Base-by-base conservation (phyloP, 2,888 invertebrate species). In the Malthinus flaveolus region DNA sequence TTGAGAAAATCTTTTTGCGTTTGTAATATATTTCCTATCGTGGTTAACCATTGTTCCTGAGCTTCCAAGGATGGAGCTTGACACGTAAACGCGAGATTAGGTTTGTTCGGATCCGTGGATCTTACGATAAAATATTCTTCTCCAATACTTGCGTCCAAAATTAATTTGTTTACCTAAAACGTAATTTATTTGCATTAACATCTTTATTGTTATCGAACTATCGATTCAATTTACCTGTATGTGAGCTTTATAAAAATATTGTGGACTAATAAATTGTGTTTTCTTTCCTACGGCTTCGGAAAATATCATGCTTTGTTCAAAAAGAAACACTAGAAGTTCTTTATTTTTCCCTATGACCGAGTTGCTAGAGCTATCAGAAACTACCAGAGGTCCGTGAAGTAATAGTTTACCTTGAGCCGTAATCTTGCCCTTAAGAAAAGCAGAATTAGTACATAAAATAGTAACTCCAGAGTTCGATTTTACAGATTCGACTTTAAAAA, bases 261-360 rank as follows among this genome's bases (percentile, higher is more conserved):
- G 91, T 56, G 97, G 97, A 82, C 91, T 93, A 66, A 91, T 89
- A 79, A 93, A 97, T 77, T 95, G 95, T 42, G 90, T 92, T 79
- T 93, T 93, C 79, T 91, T 91, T 66, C 95, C 95, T 50, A 93
- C 90, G 55, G 93, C 90, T 75, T 98, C 97, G 71, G 96, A 95
- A 80, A 98, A 94, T 71, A 97, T 95, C 69, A 98, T 91, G 75
- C 93, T 95, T 81, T 99, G 99, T 77, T 99, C 97, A 77, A 99
- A 99, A 48, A 99, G 85, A 82, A 99, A 99, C 63, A 98, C 94
- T 78, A 97, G 92, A 73, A 95, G 84, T 69, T 98, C 97, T 72
- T 93, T 90, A 68, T 85, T 85, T 76, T 83, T 83, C 11, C 79
- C 78, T 36, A 78, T 66, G 15, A 72, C 62, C 8, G 71, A 62